Conservation (phyloP, 2,797 vertebrate genomes). For the Dipus sagitta region DNA sequence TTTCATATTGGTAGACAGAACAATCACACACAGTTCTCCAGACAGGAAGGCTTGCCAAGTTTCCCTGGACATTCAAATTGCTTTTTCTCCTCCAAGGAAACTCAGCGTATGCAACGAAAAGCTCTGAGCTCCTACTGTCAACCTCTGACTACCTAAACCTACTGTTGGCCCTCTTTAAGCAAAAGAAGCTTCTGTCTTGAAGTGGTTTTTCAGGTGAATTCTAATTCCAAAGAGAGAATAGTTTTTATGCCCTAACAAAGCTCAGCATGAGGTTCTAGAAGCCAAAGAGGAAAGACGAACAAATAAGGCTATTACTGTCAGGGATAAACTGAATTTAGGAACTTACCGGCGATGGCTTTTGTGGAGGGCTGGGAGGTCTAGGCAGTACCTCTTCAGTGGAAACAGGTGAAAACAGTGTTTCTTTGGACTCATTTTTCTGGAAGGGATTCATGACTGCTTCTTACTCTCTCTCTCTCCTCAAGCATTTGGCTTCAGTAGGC, state of each 20-base stretch:
- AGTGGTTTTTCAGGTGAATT: constrained; percentile 69
- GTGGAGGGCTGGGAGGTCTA: constrained; percentile 72
- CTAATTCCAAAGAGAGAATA: constrained; percentile 41
- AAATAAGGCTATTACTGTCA: constrained; percentile 5
- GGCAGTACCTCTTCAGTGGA: constrained; percentile 86
- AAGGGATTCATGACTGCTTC: constrained; percentile 87
- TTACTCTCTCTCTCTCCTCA: constrained; percentile 85
- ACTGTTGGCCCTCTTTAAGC: constrained; percentile 28
- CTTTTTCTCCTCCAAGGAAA: constrained; percentile 56
- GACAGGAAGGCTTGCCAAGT: constrained; percentile 73
- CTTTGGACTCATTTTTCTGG: constrained; percentile 87
- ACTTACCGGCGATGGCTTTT: constrained; percentile 88
- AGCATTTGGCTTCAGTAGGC: constrained; percentile 88
- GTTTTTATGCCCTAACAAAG: constrained; percentile 50
- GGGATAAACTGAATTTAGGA: constrained; percentile 62
- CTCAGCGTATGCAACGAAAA: constrained; percentile 69
- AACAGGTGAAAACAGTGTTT: constrained; percentile 87
- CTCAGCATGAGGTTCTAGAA: constrained; percentile 35
- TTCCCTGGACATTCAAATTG: constrained; percentile 75
- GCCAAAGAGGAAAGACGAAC: constrained; percentile 25
- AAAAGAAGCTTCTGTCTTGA: constrained; percentile 55
- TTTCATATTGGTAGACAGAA: constrained; percentile 72
- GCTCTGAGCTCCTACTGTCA: background rate
- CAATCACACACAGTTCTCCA: constrained; percentile 80
- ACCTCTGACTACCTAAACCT: constrained; percentile 27